Percentiles rank a stretch among this genome's conserved stretches.
Evolutionary conservation across 2,113 vertebrate species (phyloP).

Genomic region (Chunga burmeisteri): DNA sequence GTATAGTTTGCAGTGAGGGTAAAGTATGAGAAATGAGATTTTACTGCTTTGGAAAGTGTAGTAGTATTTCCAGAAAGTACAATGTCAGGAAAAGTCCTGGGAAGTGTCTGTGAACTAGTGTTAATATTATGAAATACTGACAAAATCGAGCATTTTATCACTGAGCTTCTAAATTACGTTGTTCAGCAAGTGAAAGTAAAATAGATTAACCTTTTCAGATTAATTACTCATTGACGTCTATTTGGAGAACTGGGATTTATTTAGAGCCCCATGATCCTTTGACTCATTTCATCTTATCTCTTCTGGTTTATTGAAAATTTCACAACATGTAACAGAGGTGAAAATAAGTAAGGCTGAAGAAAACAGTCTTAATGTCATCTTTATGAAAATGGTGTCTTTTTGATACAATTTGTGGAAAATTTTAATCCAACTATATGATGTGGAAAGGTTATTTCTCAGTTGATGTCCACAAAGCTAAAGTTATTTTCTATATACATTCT

Average conservation of each 20-base stretch:
- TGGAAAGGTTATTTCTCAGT: background rate
- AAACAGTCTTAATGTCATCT: background rate
- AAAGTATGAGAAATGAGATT: background rate
- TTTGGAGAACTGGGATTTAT: background rate
- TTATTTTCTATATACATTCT: background rate
- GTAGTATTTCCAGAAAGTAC: background rate
- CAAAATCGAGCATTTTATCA: background rate
- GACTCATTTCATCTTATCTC: background rate
- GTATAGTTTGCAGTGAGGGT: background rate
- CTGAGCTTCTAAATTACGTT: background rate
- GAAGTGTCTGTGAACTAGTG: background rate
- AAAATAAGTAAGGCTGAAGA: background rate
- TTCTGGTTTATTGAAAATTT: background rate
- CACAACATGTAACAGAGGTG: background rate
- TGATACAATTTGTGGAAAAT: background rate
- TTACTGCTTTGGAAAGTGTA: background rate
- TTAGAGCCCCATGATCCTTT: background rate
- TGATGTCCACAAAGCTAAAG: background rate
- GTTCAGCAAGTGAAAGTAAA: background rate
- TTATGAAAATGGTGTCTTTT: background rate
- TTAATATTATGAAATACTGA: background rate
- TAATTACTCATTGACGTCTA: background rate
- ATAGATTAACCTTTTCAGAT: background rate
- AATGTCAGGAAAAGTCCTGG: background rate
- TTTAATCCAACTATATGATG: background rate